Conservation (phyloP, 2,797 vertebrate species). For the Crenichthys baileyi region DNA sequence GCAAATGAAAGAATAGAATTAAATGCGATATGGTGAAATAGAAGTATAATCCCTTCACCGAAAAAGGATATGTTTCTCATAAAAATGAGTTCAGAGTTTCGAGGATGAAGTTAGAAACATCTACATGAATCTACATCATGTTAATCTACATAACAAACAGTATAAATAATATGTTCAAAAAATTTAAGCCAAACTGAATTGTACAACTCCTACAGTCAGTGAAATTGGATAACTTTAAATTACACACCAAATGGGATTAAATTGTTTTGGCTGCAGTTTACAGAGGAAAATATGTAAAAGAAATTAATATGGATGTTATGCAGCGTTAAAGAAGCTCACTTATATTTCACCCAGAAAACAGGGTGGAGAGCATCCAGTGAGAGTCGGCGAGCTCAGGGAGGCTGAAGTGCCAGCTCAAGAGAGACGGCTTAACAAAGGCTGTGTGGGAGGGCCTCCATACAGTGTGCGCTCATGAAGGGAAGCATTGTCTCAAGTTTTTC, state of each 20-base stretch:
- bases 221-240: slow-evolving; percentile 82
- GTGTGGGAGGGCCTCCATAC: slow-evolving; percentile 74
- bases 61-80: too few relatives aligned
- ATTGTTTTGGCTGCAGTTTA: slow-evolving; percentile 73
- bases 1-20: too few relatives aligned
- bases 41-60: too few relatives aligned
- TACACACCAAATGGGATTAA: slow-evolving; percentile 80
- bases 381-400: slow-evolving; percentile 73
- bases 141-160: not conserved
- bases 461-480: slow-evolving; percentile 63
- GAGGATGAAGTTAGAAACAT: too few relatives aligned
- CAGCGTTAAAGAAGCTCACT: slow-evolving; percentile 70
- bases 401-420: slow-evolving; percentile 73
- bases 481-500: slow-evolving; percentile 72
- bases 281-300: slow-evolving; percentile 64
- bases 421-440: slow-evolving; percentile 71
- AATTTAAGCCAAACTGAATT: slow-evolving; percentile 42
- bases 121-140: too few relatives aligned
- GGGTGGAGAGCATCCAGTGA: slow-evolving; percentile 69
- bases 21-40: too few relatives aligned
- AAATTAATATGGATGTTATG: slow-evolving; percentile 70
- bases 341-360: slow-evolving; percentile 70
- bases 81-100: too few relatives aligned
- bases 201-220: slow-evolving; percentile 76
- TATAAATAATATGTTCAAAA: slow-evolving; percentile 21